Base-by-base conservation (phyloP, 2,113 vertebrate genomes). In the Anseranas semipalmata region DNA sequence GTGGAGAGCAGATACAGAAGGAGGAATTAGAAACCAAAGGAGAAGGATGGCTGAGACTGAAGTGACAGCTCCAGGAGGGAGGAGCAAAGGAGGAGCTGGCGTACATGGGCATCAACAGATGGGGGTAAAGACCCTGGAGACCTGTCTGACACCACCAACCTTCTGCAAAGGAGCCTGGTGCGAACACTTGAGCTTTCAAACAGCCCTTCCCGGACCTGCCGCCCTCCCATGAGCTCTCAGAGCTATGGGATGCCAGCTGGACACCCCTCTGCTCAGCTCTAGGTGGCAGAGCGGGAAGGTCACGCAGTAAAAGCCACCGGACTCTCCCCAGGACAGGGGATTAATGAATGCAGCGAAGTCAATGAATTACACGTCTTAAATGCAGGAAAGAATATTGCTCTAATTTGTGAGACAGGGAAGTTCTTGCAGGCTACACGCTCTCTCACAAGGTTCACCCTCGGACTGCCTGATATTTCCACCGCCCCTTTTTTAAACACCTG, bases 371-470 rank as follows among this genome's bases (percentile, higher is more conserved):
- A 20, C 52, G 15, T 43, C 50, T 30, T 35, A 20, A 11, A 53
- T 19, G 9, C 12, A 9, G 30, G 43, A 10, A 33, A 33, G 30
- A 25, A 10, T 43, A 62, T 6, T 50, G n/a, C 2, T 74, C 18
- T 32, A 1, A 19, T 32, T 60, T 27, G 58, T 39, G 39, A 28
- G 35, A 12, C 1, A 12, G 20, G 46, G 17, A 60, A 43, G 12
- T 35, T 43, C 67, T 52, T 50, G 25, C 2, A 59, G 28, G 48
- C 43, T 33, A 11, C 22, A 33, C 9, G 19, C 28, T 19, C 83
- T 20, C 67, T 37, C 39, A 21, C 16, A 35, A 28, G 2, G 15
- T 15, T 33, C 33, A 32, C 2, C 28, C 28, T 32, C 0, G 2
- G 22, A 28, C 15, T 32, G 13, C 30, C 48, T 37, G 70, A 24